Base-by-base conservation (phyloP, 1,140 invertebrate species). In the Helicorthomorpha holstii region DNA sequence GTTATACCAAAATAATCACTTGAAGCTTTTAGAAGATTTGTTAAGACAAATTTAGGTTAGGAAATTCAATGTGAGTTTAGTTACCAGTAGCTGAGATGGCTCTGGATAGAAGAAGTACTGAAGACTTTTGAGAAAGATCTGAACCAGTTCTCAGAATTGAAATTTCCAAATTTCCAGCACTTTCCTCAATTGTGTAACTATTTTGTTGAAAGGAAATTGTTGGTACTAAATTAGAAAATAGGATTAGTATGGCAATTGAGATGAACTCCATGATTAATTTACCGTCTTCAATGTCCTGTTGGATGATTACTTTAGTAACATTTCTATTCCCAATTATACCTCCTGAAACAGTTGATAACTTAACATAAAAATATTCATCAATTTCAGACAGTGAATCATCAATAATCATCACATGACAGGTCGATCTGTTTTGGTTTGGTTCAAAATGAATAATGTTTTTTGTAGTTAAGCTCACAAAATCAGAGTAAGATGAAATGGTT, bases 301-400 rank as follows among this genome's bases (percentile, higher is more conserved):
- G 52, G 42, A 69, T 69, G 34, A 50, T 60, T 45, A 66, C 48
- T 3, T 48, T 53, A 2, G 64, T 60, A 27, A 53, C 27, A 22
- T 57, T 58, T 25, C 50, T 44, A 0, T 54, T 43, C 34, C 66
- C 67, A 1, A 70, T 47, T 21, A 52, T 50, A 2, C 67, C 67
- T 43, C 67, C 68, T 56, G 65, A 58, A 48, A 66, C 62, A 21
- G 63, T 58, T 12, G 56, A 56, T 22, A 72, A 56, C 14, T 61
- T 52, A n/a, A 71, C 61, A 14, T 57, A 50, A 54, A 72, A 69
- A 1, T 26, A 54, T 56, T 72, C 69, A 50, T 67, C 63, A 7
- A 60, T 57, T 58, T 72, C 70, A 53, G 58, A 67, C 10, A 68
- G 57, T 19, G 66, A 62, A 51, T 72, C 70, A 53, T 72, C 69